phyloP scores from a whole-genome alignment of 2,797 vertebrate species.

The Crotalus adamanteus region DNA sequence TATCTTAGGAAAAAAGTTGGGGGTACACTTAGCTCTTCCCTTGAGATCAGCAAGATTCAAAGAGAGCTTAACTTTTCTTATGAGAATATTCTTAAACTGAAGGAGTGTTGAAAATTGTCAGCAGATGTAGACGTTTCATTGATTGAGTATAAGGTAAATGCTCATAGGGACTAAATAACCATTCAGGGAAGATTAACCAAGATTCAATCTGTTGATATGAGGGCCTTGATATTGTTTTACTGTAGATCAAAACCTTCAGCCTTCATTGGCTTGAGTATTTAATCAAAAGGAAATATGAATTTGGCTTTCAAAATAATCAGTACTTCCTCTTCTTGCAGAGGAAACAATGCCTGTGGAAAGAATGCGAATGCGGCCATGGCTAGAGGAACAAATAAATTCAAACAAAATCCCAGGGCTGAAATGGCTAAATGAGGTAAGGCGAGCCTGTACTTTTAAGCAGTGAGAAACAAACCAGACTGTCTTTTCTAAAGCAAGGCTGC shows the following conservation, averaged over 20 bases:
- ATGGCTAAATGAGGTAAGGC: constrained; percentile 92
- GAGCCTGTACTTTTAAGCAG: neutral
- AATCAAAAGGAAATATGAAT: constrained; percentile 3
- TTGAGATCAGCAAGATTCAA: neutral
- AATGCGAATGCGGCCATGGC: constrained; percentile 98
- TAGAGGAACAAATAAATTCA: constrained; percentile 96
- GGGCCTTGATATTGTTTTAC: rapidly evolving
- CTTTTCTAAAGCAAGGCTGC: neutral
- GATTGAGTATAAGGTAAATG: neutral
- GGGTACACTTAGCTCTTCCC: neutral
- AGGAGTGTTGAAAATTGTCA: neutral
- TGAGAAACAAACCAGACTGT: neutral
- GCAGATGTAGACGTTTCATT: neutral
- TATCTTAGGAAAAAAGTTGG: neutral
- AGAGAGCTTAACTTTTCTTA: neutral
- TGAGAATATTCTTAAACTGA: neutral
- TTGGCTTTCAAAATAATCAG: constrained; percentile 25
- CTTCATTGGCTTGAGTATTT: constrained; percentile 2
- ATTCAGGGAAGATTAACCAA: neutral
- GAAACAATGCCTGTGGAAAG: constrained; percentile 93
- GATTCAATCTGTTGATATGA: neutral
- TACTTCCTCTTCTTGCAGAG: constrained; percentile 55
- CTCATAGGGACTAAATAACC: neutral
- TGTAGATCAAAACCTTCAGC: neutral
- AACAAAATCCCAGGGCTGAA: constrained; percentile 91